Evolutionary conservation across 35 echinoderm and acorn worm species (phyloP).

Genomic region (Ophiothrix spiculata): DNA sequence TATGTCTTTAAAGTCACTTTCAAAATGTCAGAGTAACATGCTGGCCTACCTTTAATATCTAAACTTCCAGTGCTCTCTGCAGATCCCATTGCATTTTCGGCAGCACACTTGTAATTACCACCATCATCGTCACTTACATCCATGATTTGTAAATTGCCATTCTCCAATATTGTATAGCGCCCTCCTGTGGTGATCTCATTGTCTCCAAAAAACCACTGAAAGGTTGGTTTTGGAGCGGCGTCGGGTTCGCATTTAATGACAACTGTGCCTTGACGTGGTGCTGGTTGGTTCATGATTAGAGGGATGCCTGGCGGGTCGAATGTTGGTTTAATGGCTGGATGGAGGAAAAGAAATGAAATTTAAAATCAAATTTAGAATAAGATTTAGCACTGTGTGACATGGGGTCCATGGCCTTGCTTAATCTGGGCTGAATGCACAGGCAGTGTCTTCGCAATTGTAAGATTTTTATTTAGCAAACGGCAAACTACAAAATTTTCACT

Average conservation of each 20-base stretch:
- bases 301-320: slow-evolving; percentile 50
- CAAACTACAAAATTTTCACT: no score
- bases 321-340: slow-evolving; percentile 73
- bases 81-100: slow-evolving; percentile 38
- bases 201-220: slow-evolving; percentile 49
- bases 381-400: no score
- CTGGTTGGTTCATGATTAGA: slow-evolving; percentile 54
- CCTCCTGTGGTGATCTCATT: slow-evolving; percentile 25
- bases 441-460: no score
- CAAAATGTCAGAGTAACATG: not conserved
- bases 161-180: slow-evolving; percentile 43
- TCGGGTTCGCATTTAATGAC: slow-evolving; percentile 64
- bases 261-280: slow-evolving; percentile 61
- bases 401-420: no score
- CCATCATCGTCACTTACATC: slow-evolving; percentile 52
- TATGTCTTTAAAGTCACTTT: not conserved
- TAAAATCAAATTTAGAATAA: no score
- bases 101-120: slow-evolving; percentile 66
- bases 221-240: slow-evolving; percentile 67
- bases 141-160: slow-evolving; percentile 60
- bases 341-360: no score
- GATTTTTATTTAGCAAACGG: no score
- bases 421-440: no score
- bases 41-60: slow-evolving; percentile 66
- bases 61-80: slow-evolving; percentile 40